Evolutionary conservation across 2,113 vertebrate species (phyloP), one percentile per base, ranked within the genome.

Genomic region (Clupea harengus): DNA sequence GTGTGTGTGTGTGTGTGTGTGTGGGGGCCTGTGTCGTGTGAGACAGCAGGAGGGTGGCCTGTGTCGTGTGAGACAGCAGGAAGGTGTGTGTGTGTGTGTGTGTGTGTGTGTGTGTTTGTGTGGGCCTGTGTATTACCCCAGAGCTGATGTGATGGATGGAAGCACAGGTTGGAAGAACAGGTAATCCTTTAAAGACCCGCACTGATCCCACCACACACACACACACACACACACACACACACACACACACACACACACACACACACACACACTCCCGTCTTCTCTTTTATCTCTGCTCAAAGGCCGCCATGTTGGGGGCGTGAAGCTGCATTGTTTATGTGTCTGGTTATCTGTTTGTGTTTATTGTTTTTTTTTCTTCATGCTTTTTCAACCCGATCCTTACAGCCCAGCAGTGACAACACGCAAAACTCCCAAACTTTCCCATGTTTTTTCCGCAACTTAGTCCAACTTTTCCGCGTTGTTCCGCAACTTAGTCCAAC

Each of bases 81-180:
- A 39, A 39, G 39, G 39, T 39, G 39, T 1, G 39, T 2, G 1
- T 39, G 39, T 39, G 39, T n/a, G n/a, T n/a, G n/a, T n/a, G n/a
- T n/a, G n/a, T n/a, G n/a, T n/a, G n/a, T n/a, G n/a, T n/a, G n/a
- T n/a, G n/a, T n/a, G n/a, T n/a, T n/a, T 39, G 39, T 39, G 39
- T 54, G 50, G 15, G 50, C 17, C 13, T 22, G 57, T n/a, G 54
- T 60, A 54, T 60, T n/a, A 60, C 5, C 18, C 20, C 57, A 60
- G 20, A 60, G 57, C 57, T 7, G 20, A 20, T 60, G 57, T 60
- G 57, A 60, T 60, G 57, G 57, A 60, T 60, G 57, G 57, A 6
- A n/a, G 57, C 57, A 60, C 57, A 60, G 57, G 57, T 60, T 60
- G 9, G 45, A 85, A 39, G 82, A 85, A 80, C 81, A 46, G 82